Base-by-base conservation (phyloP, 1,140 invertebrate genomes). In the Zaprionus kolodkinae region DNA sequence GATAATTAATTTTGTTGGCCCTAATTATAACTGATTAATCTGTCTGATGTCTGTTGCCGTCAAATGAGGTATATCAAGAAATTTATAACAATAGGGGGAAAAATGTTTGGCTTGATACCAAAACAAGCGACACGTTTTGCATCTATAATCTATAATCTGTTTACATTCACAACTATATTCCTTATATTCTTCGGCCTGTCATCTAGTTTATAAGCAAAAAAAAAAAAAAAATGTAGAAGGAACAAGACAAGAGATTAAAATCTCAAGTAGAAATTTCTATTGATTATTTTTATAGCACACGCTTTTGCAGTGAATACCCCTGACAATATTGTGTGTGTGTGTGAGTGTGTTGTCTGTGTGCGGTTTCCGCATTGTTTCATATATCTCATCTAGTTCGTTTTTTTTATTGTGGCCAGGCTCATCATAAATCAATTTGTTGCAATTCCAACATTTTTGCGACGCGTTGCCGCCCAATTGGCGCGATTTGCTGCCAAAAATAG, bases 371-470 rank as follows among this genome's bases (percentile, higher is more conserved):
- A 87, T 88, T 73, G 65, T 71, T 48, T 17, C 13, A 21, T 36
- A 10, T n/a, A 6, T 11, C 43, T 55, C 61, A 27, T 61, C 62
- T 40, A 50, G 27, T 30, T 30, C 27, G 1, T 30, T 21, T 50
- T 50, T 17, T 50, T 11, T 67, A 21, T 54, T 45, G 9, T 54
- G 65, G 71, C 36, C 63, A 63, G 33, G 54, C 50, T 71, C 50
- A 61, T 87, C 84, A 84, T 87, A 87, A 88, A 87, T 87, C 80
- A 87, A 88, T 87, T 87, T 88, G 73, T 72, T 84, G 80, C 83
- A 84, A 72, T 83, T 79, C 56, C 56, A 86, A 83, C 76, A 88
- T 67, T 61, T 77, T 33, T 60, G 50, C 50, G 55, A 30, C 50
- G 50, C 33, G 50, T 56, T 56, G 60, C 54, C 83, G 66, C 67